These are phyloP conservation scores for Vanessa atalanta DNA, from an alignment of 1,140 invertebrate genomes.

Conservation along the genomic window DNA sequence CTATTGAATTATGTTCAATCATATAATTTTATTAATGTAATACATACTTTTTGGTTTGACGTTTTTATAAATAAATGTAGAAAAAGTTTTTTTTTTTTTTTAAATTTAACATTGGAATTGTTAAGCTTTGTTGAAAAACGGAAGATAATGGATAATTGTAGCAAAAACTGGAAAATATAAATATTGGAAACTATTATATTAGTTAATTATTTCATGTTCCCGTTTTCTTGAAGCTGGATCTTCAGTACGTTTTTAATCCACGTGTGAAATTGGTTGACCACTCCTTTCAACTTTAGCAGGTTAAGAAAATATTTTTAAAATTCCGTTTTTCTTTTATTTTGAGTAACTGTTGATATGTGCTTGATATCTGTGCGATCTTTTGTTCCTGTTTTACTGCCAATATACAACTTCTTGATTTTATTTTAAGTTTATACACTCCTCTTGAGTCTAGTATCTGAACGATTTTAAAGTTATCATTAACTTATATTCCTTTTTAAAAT, in stretches of 20 bases:
- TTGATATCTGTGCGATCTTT: neutral
- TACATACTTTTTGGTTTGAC: too few relatives aligned
- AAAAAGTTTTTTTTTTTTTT: too few relatives aligned
- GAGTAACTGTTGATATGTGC: neutral
- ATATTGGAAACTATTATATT: conserved; percentile 1
- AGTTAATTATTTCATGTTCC: neutral
- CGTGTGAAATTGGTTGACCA: neutral
- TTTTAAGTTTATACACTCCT: neutral
- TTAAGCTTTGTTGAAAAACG: too few relatives aligned
- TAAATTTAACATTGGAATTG: too few relatives aligned
- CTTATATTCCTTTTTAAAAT: neutral
- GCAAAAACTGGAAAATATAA: neutral
- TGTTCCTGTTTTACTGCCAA: neutral
- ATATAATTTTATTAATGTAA: too few relatives aligned
- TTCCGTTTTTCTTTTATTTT: neutral
- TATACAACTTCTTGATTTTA: neutral
- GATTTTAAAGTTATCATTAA: neutral
- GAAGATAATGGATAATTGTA: too few relatives aligned
- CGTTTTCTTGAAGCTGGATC: neutral
- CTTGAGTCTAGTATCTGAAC: neutral
- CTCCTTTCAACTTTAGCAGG: neutral
- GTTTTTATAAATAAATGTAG: too few relatives aligned
- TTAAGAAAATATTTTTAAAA: neutral
- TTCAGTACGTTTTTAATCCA: neutral
- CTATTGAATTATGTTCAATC: too few relatives aligned